These are phyloP conservation scores for Spinus pinus DNA, from an alignment of 2,797 vertebrate genomes.

Conservation along the genomic window DNA sequence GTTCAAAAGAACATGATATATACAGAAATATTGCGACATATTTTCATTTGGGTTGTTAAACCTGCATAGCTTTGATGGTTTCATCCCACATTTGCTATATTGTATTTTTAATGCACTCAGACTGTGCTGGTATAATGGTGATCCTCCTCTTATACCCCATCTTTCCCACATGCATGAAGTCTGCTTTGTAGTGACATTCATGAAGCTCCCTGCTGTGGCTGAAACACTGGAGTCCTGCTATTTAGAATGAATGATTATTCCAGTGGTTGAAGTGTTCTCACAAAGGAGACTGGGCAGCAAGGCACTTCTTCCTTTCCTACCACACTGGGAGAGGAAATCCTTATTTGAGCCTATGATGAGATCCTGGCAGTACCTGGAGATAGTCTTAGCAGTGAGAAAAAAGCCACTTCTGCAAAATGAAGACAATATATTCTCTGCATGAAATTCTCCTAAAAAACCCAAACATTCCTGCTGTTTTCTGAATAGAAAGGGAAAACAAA, in stretches of 20 bases:
- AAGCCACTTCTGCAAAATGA: not conserved
- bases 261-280: constrained; percentile 48
- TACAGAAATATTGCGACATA: not conserved
- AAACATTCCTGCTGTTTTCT: not conserved
- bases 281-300: constrained; percentile 14
- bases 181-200: constrained; percentile 68
- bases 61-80: constrained; percentile 45
- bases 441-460: not conserved
- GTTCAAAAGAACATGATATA: not conserved
- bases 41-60: constrained; percentile 58
- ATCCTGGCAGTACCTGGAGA: not conserved
- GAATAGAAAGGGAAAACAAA: not conserved
- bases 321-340: constrained; percentile 9
- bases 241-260: constrained; percentile 50
- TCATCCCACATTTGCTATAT: constrained; percentile 52
- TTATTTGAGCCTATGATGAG: not conserved
- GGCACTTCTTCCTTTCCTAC: constrained; percentile 9
- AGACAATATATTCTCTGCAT: not conserved
- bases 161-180: constrained; percentile 47
- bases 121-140: constrained; percentile 45
- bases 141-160: constrained; percentile 26
- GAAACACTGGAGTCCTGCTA: constrained; percentile 42
- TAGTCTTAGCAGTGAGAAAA: not conserved
- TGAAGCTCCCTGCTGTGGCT: constrained; percentile 52
- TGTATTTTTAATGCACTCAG: constrained; percentile 59